Percentiles rank a stretch among this genome's conserved stretches.
Conservation (phyloP, 2,797 vertebrate species). For the Aphelocoma californica region DNA sequence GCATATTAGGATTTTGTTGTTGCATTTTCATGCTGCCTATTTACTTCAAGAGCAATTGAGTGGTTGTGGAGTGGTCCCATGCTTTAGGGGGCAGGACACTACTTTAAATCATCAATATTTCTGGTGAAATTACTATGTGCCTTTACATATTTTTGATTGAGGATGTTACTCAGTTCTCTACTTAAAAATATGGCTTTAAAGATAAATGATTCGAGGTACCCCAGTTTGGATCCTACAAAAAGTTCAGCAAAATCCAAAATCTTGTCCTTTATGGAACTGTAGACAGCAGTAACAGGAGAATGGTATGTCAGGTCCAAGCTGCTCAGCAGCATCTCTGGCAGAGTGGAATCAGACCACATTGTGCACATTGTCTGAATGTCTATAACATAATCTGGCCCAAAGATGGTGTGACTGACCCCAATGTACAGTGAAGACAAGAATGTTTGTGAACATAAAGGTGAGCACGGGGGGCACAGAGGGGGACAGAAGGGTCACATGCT, state of each 20-base stretch:
- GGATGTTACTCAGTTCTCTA: background rate
- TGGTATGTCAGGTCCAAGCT: background rate
- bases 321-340: background rate
- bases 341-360: background rate
- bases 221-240: background rate
- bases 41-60: background rate
- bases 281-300: background rate
- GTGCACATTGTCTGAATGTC: background rate
- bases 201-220: background rate
- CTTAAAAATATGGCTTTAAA: background rate
- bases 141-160: background rate
- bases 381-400: background rate
- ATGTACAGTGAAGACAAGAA: background rate
- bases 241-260: background rate
- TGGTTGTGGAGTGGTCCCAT: background rate
- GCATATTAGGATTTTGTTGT: background rate
- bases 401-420: background rate
- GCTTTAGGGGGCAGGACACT: background rate
- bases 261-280: background rate
- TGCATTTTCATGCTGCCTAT: background rate
- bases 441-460: background rate
- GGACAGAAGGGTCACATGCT: background rate
- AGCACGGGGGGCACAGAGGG: background rate
- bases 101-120: background rate
- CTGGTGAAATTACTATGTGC: background rate